Conservation (phyloP, 1,140 invertebrate genomes). For the Lasioglossum albipes region DNA sequence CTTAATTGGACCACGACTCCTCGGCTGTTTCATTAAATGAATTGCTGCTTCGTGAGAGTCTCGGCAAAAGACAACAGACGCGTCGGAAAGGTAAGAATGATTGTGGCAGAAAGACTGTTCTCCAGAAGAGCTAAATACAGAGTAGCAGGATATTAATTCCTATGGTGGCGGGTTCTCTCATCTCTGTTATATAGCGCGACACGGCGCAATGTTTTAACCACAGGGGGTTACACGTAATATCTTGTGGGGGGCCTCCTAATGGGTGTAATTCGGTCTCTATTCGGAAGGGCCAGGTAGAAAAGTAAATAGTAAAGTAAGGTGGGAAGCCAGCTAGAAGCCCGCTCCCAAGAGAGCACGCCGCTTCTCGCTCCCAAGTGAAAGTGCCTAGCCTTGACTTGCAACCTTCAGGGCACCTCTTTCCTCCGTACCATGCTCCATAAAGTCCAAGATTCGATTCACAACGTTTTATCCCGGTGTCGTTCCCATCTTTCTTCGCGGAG, state of each 20-base stretch:
- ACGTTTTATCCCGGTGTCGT: slow-evolving; percentile 21
- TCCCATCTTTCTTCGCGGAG: slow-evolving; percentile 7
- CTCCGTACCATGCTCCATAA: slow-evolving; percentile 37
- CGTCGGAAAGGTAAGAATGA: too few relatives aligned
- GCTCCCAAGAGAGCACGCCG: slow-evolving; percentile 73
- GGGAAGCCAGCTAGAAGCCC: slow-evolving; percentile 72
- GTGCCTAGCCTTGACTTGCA: slow-evolving; percentile 78
- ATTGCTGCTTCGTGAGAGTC: too few relatives aligned
- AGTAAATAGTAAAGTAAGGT: slow-evolving; percentile 73
- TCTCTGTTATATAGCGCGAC: neutral
- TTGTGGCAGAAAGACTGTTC: too few relatives aligned
- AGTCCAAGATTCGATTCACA: slow-evolving; percentile 50
- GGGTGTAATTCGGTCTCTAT: slow-evolving; percentile 38
- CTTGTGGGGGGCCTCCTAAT: slow-evolving; percentile 31
- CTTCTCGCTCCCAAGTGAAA: slow-evolving; percentile 68
- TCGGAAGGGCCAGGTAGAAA: slow-evolving; percentile 41
- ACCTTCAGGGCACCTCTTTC: slow-evolving; percentile 69
- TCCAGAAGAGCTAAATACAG: neutral
- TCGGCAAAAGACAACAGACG: too few relatives aligned
- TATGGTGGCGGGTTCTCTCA: neutral
- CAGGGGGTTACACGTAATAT: slow-evolving; percentile 25
- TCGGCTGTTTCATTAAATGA: too few relatives aligned
- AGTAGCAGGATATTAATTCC: slow-evolving; percentile 11
- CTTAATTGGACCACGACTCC: too few relatives aligned
- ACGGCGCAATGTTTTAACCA: slow-evolving; percentile 19